A percentile compares a stretch with the other conserved stretches of the same genome.
Conservation (phyloP, 2,888 invertebrate species). For the Diploptera punctata region DNA sequence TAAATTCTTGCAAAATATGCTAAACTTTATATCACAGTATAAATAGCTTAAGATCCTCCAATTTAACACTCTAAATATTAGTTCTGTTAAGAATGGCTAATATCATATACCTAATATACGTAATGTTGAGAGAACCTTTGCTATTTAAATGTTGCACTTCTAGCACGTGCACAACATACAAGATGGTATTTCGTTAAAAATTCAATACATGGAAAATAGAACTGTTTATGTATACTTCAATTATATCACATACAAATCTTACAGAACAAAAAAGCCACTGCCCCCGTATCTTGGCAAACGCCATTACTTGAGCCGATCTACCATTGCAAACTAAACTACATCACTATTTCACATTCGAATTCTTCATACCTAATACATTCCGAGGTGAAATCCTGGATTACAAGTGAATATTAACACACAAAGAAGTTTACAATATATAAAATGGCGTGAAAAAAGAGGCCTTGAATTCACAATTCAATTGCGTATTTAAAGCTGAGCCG, state of each 20-base stretch:
- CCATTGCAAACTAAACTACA: conserved; percentile 36
- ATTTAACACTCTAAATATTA: too few relatives aligned
- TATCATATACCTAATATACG: too few relatives aligned
- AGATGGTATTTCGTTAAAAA: too few relatives aligned
- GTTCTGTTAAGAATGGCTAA: too few relatives aligned
- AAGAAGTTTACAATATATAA: conserved; percentile 28
- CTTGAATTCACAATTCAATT: conserved; percentile 46
- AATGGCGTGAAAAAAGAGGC: conserved; percentile 34
- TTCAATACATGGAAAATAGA: too few relatives aligned
- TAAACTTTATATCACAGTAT: too few relatives aligned
- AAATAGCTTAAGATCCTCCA: too few relatives aligned
- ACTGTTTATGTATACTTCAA: too few relatives aligned
- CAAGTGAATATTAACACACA: conserved; percentile 26
- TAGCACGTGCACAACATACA: too few relatives aligned
- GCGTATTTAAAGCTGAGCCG: conserved; percentile 69
- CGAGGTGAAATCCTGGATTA: conserved; percentile 51
- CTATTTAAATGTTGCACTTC: too few relatives aligned
- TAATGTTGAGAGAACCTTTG: too few relatives aligned
- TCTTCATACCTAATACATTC: conserved; percentile 76
- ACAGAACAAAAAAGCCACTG: conserved; percentile 18
- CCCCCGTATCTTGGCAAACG: conserved; percentile 57
- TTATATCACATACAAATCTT: neutral
- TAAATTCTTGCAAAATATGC: too few relatives aligned
- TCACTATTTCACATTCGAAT: conserved; percentile 47
- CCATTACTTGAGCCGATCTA: conserved; percentile 63